Conservation (phyloP, 2,797 vertebrate genomes). For the Xyrichtys novacula region DNA sequence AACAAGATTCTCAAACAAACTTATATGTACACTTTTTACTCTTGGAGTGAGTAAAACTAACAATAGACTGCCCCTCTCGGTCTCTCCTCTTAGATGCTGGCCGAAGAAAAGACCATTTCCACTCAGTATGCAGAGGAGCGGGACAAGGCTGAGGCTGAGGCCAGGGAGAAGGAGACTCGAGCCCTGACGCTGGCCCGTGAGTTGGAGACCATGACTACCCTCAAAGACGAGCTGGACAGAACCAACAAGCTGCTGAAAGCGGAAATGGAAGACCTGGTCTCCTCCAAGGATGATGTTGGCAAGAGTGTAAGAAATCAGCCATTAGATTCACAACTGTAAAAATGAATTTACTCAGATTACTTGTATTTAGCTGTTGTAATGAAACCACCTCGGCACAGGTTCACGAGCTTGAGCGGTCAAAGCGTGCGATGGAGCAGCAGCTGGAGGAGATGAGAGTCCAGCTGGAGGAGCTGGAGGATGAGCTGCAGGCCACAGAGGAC, state of each 20-base stretch:
- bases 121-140: slow-evolving; percentile 91
- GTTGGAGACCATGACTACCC: slow-evolving; percentile 88
- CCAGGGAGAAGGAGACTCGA: slow-evolving; percentile 95
- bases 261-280: slow-evolving; percentile 96
- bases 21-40: too few species aligned
- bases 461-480: slow-evolving; percentile 96
- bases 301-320: slow-evolving; percentile 89
- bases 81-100: slow-evolving; percentile 87
- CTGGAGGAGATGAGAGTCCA: slow-evolving; percentile 96
- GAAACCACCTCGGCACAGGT: slow-evolving; percentile 82
- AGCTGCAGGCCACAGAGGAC: slow-evolving; percentile 96
- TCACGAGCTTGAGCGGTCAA: slow-evolving; percentile 96
- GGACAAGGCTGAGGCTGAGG: slow-evolving; percentile 95
- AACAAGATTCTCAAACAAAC: too few species aligned
- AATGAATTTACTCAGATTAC: too few species aligned
- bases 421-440: slow-evolving; percentile 94
- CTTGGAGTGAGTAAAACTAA: neutral
- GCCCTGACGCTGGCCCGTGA: slow-evolving; percentile 90
- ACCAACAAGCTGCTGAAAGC: slow-evolving; percentile 91
- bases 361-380: neutral
- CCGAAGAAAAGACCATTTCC: slow-evolving; percentile 95
- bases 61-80: neutral
- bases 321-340: too few species aligned
- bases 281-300: slow-evolving; percentile 96
- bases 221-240: slow-evolving; percentile 91